phyloP scores from a whole-genome alignment of 1,140 invertebrate species.

The Megalonaias nervosa region DNA sequence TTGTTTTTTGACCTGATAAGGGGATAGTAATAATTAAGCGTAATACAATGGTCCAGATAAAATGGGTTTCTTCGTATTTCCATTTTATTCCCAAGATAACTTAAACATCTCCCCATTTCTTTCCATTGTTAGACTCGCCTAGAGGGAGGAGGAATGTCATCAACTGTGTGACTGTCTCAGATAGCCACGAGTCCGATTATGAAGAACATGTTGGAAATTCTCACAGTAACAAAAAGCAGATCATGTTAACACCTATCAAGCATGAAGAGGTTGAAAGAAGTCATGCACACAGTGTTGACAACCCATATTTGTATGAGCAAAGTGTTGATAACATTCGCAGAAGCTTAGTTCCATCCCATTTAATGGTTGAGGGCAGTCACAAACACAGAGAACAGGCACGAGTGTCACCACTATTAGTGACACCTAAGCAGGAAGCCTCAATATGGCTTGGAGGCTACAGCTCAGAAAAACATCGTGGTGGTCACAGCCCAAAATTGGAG shows the following conservation, averaged over 20 bases:
- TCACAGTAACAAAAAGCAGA: constrained; percentile 32
- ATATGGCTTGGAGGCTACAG: constrained; percentile 19
- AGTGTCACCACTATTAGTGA: constrained; percentile 53
- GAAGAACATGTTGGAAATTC: constrained; percentile 65
- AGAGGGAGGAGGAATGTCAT: constrained; percentile 61
- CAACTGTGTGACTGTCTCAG: constrained; percentile 86
- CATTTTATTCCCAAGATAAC: no score
- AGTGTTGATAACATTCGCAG: no score
- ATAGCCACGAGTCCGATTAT: constrained; percentile 79
- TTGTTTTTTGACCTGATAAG: no score
- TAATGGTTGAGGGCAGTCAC: no score
- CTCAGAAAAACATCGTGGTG: constrained; percentile 29
- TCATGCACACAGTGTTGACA: background rate
- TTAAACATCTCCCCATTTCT: no score
- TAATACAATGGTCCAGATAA: no score
- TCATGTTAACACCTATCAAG: constrained; percentile 60
- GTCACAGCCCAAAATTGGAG: constrained; percentile 54
- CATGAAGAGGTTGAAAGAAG: constrained; percentile 52
- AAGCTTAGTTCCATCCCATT: no score
- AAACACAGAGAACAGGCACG: constrained; percentile 50
- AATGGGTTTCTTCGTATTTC: no score
- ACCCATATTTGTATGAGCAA: no score
- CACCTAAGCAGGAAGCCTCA: constrained; percentile 53
- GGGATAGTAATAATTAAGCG: no score
- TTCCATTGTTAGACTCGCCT: constrained; percentile 16